Conservation (phyloP, 2,113 vertebrate genomes). For the Oreotrochilus melanogaster region DNA sequence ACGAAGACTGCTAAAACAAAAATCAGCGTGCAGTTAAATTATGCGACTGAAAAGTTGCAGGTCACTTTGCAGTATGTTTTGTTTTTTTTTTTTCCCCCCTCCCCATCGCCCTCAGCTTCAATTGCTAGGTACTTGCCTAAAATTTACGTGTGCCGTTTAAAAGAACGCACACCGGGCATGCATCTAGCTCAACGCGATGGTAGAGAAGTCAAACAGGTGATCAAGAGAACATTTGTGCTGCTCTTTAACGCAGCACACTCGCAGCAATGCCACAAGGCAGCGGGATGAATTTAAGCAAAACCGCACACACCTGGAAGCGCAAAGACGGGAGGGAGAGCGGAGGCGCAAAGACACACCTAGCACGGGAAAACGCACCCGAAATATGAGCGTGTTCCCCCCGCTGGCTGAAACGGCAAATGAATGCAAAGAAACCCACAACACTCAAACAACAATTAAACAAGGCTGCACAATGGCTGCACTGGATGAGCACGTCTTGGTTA, state of each 20-base stretch:
- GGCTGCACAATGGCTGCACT: neutral
- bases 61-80: neutral
- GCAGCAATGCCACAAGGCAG: neutral
- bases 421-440: neutral
- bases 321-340: neutral
- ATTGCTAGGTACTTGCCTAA: conserved; percentile 40
- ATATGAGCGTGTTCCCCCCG: neutral
- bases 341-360: conserved; percentile 3
- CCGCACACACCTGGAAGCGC: conserved; percentile 29
- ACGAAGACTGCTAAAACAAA: conserved; percentile 54
- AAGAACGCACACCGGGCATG: neutral
- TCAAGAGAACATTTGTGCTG: neutral
- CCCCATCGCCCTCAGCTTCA: conserved; percentile 5
- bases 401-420: neutral
- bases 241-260: neutral
- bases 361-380: neutral
- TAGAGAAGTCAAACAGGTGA: conserved; percentile 30
- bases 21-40: conserved; percentile 55
- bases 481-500: neutral
- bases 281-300: neutral
- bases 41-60: conserved; percentile 44
- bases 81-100: neutral
- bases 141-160: neutral
- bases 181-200: neutral
- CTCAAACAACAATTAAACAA: neutral